Conservation (phyloP, 2,113 vertebrate genomes). For the Petroica traversi region DNA sequence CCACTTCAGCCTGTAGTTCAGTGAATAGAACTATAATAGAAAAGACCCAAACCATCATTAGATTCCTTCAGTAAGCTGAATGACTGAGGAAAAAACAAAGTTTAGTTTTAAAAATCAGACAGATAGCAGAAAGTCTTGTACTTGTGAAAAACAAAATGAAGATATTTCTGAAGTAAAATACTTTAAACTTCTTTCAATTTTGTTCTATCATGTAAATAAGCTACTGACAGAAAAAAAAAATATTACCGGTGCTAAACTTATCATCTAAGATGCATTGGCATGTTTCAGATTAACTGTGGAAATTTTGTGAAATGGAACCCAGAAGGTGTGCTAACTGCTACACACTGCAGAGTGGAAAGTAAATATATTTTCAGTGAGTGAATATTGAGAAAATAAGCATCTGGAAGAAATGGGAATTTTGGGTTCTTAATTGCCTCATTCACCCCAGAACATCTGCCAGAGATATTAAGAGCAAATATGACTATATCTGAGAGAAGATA, state of each 20-base stretch:
- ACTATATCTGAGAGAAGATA: constrained; percentile 31
- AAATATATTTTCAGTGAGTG: constrained; percentile 66
- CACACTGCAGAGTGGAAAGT: constrained; percentile 39
- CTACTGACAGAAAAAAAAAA: neutral
- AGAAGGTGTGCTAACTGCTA: constrained; percentile 59
- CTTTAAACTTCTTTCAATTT: neutral
- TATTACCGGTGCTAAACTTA: constrained; percentile 1
- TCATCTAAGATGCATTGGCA: constrained; percentile 13
- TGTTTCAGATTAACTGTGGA: constrained; percentile 35
- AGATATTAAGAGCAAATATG: constrained; percentile 57
- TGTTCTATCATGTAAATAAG: neutral
- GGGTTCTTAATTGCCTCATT: constrained; percentile 70
- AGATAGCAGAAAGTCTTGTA: neutral
- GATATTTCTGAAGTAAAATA: neutral
- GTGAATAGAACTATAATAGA: neutral
- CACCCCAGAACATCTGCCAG: constrained; percentile 71
- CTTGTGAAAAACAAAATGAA: neutral
- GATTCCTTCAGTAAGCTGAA: neutral
- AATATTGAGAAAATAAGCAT: constrained; percentile 74
- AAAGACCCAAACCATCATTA: neutral
- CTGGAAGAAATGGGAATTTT: constrained; percentile 69
- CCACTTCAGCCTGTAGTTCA: neutral
- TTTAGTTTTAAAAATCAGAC: neutral
- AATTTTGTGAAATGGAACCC: constrained; percentile 49
- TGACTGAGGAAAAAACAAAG: neutral